A percentile compares a stretch with the other conserved stretches of the same genome.
Evolutionary conservation across 1,140 invertebrate species (phyloP).

Genomic region (Heliconius eleuchia): DNA sequence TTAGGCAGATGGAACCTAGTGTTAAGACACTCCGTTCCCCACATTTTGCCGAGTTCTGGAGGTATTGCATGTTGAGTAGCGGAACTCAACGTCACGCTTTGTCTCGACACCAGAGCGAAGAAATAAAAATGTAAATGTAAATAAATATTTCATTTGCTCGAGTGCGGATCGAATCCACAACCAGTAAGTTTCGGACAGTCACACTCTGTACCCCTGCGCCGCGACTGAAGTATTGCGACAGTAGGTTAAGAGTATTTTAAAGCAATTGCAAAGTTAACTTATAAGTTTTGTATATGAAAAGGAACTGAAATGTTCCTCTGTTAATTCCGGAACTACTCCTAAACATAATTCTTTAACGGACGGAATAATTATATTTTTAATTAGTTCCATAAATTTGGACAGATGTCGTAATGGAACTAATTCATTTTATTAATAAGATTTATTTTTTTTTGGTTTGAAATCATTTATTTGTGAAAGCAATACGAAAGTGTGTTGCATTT

Average conservation of each 20-base stretch:
- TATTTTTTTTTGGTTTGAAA: not conserved
- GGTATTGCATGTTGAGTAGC: too few species aligned
- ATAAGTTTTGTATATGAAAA: not conserved
- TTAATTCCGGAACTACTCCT: not conserved
- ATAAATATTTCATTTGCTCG: too few species aligned
- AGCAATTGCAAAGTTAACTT: not conserved
- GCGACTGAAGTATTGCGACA: too few species aligned
- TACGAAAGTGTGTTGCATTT: conserved; percentile 21
- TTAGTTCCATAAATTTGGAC: not conserved
- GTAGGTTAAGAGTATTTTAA: not conserved
- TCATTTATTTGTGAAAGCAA: conserved; percentile 19
- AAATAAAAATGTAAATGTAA: too few species aligned
- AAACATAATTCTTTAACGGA: not conserved
- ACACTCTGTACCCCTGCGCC: too few species aligned
- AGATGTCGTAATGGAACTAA: not conserved
- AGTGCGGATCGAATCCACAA: too few species aligned
- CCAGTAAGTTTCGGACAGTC: too few species aligned
- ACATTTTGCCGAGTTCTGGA: too few species aligned
- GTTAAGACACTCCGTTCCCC: too few species aligned
- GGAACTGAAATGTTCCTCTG: not conserved
- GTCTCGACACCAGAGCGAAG: too few species aligned
- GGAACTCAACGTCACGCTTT: too few species aligned
- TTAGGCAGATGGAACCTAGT: too few species aligned
- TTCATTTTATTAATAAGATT: not conserved
- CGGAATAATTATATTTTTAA: conserved; percentile 3